Evolutionary conservation across 64 coral and sea anemone species (phyloP).

Genomic region (Actinia equina): DNA sequence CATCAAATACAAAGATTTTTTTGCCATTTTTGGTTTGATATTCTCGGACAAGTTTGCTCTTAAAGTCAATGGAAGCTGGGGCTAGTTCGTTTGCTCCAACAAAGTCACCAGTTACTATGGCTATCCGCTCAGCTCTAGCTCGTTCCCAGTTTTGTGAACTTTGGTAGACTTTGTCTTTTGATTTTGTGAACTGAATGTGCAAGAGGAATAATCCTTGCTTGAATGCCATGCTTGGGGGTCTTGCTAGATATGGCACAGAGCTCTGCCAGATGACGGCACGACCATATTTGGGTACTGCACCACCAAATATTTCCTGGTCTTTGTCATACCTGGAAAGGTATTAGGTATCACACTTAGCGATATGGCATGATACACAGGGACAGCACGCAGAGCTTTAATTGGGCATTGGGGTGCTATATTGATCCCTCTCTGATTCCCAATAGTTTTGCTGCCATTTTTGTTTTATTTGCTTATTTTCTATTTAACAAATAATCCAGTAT

Average conservation of each 20-base stretch:
- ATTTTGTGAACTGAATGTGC: slow-evolving; percentile 80
- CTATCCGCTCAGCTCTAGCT: slow-evolving; percentile 30
- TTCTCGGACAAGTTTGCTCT: slow-evolving; percentile 35
- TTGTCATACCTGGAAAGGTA: slow-evolving; percentile 59
- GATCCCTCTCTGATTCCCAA: too few species aligned
- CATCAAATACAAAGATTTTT: slow-evolving; percentile 92
- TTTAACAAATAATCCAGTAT: too few species aligned
- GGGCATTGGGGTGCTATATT: too few species aligned
- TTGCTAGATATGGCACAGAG: slow-evolving; percentile 65
- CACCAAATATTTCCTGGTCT: slow-evolving; percentile 77
- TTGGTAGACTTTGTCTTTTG: slow-evolving; percentile 70
- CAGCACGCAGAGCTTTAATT: background rate
- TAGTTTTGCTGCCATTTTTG: too few species aligned
- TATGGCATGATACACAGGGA: background rate
- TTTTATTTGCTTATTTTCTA: too few species aligned
- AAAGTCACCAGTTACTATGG: slow-evolving; percentile 46
- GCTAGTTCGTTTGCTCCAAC: slow-evolving; percentile 53
- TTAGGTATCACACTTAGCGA: too few species aligned
- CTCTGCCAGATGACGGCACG: slow-evolving; percentile 75
- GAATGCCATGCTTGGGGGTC: slow-evolving; percentile 89
- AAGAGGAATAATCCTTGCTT: slow-evolving; percentile 70
- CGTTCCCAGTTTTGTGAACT: slow-evolving; percentile 39
- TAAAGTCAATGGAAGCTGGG: slow-evolving; percentile 46
- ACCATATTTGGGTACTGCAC: slow-evolving; percentile 72
- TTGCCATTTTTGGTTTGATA: slow-evolving; percentile 64